A percentile compares a stretch with the other conserved stretches of the same genome.
These are phyloP conservation scores for Sarcophaga bullata DNA, from an alignment of 1,140 invertebrate genomes.

Conservation along the genomic window DNA sequence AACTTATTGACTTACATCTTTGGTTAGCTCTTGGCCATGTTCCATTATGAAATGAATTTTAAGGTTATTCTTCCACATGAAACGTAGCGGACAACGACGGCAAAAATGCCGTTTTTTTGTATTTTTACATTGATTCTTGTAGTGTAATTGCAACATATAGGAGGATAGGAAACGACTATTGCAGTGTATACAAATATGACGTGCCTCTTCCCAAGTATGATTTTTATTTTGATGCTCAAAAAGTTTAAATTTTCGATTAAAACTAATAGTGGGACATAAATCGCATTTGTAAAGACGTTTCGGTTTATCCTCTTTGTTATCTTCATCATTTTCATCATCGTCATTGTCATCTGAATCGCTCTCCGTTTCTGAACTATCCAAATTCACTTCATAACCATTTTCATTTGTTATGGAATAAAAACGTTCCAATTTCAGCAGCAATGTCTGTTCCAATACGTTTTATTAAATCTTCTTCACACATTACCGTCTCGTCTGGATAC, in stretches of 20 bases:
- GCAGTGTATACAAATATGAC: constrained; percentile 50
- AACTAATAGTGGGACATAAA: constrained; percentile 61
- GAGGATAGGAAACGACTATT: constrained; percentile 53
- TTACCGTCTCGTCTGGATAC: constrained; percentile 50
- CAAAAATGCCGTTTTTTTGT: constrained; percentile 53
- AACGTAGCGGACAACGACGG: constrained; percentile 56
- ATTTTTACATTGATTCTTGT: constrained; percentile 53
- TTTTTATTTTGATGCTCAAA: constrained; percentile 55
- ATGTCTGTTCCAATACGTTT: constrained; percentile 52
- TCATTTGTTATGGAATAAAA: constrained; percentile 61
- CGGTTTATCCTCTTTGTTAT: background rate
- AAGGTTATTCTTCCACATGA: constrained; percentile 60
- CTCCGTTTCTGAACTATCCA: constrained; percentile 61
- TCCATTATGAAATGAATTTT: constrained; percentile 48
- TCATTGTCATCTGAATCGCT: constrained; percentile 49
- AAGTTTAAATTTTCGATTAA: constrained; percentile 60
- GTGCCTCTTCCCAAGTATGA: constrained; percentile 51
- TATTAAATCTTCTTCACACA: constrained; percentile 47
- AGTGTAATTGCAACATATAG: constrained; percentile 54
- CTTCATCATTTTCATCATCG: background rate
- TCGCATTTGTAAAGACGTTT: constrained; percentile 59
- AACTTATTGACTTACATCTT: constrained; percentile 31
- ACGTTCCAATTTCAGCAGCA: constrained; percentile 47
- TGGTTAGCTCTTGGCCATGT: constrained; percentile 19
- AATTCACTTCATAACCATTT: constrained; percentile 53